These are phyloP conservation scores for Lepus europaeus DNA, from an alignment of 2,113 vertebrate species.

Conservation along the genomic window DNA sequence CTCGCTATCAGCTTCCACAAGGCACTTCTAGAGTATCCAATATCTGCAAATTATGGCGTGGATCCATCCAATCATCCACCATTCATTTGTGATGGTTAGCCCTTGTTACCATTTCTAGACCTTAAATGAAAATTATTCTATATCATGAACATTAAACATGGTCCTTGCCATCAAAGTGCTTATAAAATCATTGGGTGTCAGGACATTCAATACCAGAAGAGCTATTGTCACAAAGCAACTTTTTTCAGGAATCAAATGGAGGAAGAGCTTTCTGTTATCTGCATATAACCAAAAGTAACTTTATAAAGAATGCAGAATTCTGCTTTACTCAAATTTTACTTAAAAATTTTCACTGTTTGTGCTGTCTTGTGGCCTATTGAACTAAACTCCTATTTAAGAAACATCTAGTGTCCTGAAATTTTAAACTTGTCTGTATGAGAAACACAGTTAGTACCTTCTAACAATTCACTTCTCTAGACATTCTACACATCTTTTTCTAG, in stretches of 20 bases:
- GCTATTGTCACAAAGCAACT: neutral
- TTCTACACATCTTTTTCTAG: neutral
- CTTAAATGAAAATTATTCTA: slow-evolving; percentile 36
- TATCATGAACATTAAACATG: neutral
- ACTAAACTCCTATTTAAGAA: neutral
- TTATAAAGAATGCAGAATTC: neutral
- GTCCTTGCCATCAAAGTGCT: neutral
- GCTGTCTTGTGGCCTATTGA: neutral
- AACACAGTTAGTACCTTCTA: neutral
- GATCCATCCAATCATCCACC: slow-evolving; percentile 3
- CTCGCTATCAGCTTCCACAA: neutral
- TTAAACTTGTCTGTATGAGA: neutral
- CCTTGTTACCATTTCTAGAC: slow-evolving; percentile 10
- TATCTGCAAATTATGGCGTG: neutral
- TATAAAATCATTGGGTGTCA: neutral
- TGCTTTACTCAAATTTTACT: neutral
- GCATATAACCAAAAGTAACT: neutral
- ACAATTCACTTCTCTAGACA: neutral
- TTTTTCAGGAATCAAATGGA: neutral
- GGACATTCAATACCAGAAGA: neutral
- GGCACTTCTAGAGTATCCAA: neutral
- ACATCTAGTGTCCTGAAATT: neutral
- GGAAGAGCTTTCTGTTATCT: neutral
- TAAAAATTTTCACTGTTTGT: neutral
- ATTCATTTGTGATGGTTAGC: neutral